Evolutionary conservation across 2,113 vertebrate genomes (phyloP).

Genomic region (Apaloderma vittatum): DNA sequence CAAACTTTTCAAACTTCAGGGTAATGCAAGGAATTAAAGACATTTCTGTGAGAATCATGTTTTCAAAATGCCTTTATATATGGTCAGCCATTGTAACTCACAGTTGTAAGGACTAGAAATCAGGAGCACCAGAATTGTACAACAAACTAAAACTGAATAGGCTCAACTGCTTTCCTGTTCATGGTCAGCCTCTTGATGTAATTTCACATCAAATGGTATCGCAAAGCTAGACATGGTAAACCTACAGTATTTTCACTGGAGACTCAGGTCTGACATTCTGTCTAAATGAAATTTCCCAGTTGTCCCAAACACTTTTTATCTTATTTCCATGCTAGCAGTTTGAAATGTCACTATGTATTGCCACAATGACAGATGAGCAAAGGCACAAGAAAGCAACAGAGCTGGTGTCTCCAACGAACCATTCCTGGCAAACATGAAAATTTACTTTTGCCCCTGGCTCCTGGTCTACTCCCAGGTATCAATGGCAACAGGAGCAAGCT

Average conservation of each 20-base stretch:
- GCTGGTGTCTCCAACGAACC: background rate
- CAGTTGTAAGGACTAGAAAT: background rate
- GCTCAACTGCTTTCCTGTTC: conserved; percentile 15
- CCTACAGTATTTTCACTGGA: conserved; percentile 72
- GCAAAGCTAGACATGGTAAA: conserved; percentile 69
- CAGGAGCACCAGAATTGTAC: background rate
- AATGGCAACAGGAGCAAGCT: background rate
- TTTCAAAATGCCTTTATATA: background rate
- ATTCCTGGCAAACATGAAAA: background rate
- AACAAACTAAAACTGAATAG: background rate
- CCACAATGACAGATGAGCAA: conserved; percentile 70
- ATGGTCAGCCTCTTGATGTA: conserved; percentile 63
- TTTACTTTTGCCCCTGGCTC: background rate
- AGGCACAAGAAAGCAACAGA: conserved; percentile 53
- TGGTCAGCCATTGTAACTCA: background rate
- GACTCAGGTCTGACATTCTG: conserved; percentile 73
- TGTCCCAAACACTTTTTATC: conserved; percentile 79
- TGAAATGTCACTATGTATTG: conserved; percentile 74
- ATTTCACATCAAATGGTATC: conserved; percentile 73
- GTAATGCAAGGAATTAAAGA: background rate
- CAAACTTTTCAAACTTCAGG: background rate
- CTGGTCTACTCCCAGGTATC: background rate
- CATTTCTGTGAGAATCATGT: background rate
- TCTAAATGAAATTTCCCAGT: conserved; percentile 82
- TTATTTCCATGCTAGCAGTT: conserved; percentile 75